Base-by-base conservation (phyloP, 2,888 invertebrate species). In the Lepidochrysops patricia region DNA sequence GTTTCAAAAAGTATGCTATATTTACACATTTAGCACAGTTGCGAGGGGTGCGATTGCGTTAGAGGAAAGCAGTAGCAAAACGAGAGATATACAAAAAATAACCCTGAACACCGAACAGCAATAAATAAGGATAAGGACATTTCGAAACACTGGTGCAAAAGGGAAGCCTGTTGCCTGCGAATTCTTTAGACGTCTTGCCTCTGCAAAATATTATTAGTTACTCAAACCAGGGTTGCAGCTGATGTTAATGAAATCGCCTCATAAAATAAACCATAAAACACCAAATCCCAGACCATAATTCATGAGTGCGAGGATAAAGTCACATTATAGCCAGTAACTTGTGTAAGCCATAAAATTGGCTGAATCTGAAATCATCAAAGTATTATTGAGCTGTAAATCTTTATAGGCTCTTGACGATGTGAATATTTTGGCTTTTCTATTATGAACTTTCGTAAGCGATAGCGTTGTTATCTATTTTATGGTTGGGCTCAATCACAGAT, bases 351-450 rank as follows among this genome's bases (percentile, higher is more conserved):
- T 85, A 86, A 85, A 86, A 78, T 80, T 80, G 76, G 78, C 75
- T 72, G 80, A 85, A 85, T 84, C 83, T 82, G 77, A 82, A 79
- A 83, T 84, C 82, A 84, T 84, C 83, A 83, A 82, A 84, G 82
- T 80, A 81, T 85, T 84, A 85, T 85, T 80, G 82, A 75, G 74
- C 72, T 74, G 79, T 86, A 85, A 86, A 84, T 86, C 83, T 83
- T 82, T 85, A 85, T 84, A 12, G 12, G 19, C 54, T 19, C 32
- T 54, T 32, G 19, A 6, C 50, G 50, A n/a, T n/a, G 26, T 75
- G 82, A 84, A 84, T 80, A 79, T 82, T 81, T 79, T 66, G 77
- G 76, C 77, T 76, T 80, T 74, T 72, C 74, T 69, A 74, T 75
- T 70, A 60, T 57, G 64, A 64, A 64, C 60, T 65, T 62, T 62